Evolutionary conservation across 2,888 invertebrate species (phyloP), one percentile per base, ranked within the genome.

Genomic region (Dynastes hyllus): DNA sequence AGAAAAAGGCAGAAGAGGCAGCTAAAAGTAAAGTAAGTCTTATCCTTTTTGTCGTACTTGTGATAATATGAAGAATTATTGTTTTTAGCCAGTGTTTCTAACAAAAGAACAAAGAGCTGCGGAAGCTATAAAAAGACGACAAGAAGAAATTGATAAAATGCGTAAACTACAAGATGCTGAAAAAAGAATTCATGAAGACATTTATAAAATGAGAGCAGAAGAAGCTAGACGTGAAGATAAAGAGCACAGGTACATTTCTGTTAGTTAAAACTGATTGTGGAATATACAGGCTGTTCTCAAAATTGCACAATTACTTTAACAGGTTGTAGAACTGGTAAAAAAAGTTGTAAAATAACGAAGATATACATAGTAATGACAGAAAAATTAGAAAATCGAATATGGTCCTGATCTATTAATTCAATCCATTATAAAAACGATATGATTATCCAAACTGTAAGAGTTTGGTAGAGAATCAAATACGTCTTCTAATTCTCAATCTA

Each of bases 1-100:
- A 98, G 89, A 98, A 98, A 87, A 98, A 99, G 87, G 97, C 97
- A 0, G 98, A 98, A 87, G 98, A 98, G 88, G 96, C 95, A 85
- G 97, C 96, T 1, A 92, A 96, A 75, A 96, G 97, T 84, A 99
- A 98, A 88, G 93, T 93, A 87, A 79, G 78, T 79, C n/a, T 45
- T 11, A 58, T 58, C 22, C 22, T 45, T 50, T 27, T 22, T 29
- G 29, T 61, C 40, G 37, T 71, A 75, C 37, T 45, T 37, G 0
- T 45, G 11, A 11, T 8, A 11, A 11, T 71, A 61, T 79, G 76
- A 78, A 45, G 61, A 76, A 69, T 81, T 79, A 50, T 69, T 70
- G 81, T 87, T 89, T 75, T 5, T 83, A 93, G 91, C 99, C 99
- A 0, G 97, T 98, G 45, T 99, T 99, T 88, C 90, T 99, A 53